Base-by-base conservation (phyloP, 2,888 invertebrate genomes). In the Andrena chrysosceles region DNA sequence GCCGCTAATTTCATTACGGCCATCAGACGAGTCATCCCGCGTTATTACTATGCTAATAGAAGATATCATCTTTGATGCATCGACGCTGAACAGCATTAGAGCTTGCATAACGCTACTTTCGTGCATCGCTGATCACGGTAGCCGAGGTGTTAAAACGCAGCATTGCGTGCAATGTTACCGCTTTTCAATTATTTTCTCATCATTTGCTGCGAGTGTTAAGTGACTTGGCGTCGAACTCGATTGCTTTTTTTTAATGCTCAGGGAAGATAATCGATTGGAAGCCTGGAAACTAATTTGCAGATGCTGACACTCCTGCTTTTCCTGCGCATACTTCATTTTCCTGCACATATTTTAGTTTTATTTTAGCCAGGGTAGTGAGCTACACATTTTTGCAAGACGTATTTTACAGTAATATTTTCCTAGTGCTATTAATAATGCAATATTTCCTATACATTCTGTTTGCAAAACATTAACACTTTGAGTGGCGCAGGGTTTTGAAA, bases 11-110 rank as follows among this genome's bases (percentile, higher is more conserved):
- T 42, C 42, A 64, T 78, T 80, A 78, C 59, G 49, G 48, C 62
- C 64, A 56, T 64, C 77, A 26, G 73, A 33, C 48, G 59, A 64
- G 33, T 77, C 23, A 73, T 66, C 73, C 49, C 31, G 42, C 16
- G 72, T 73, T 80, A 79, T 81, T 81, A 79, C 73, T 49, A 79
- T 78, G 80, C 79, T 80, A 78, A 78, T 79, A 48, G 20, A 60
- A 71, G 80, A 80, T 79, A 66, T 52, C 60, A 80, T 80, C 80
- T 77, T 23, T 8, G 62, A 62, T 10, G 67, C 74, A 66, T 60
- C 62, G 10, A 29, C 16, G 69, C 8, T 20, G 29, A 29, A 60
- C 60, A 33, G 23, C 20, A 54, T 16, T 31, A 10, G 48, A 42
- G 35, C 20, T 68, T 54, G 79, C 79, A 52, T 66, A 80, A 80